Base-by-base conservation (phyloP, 2,888 invertebrate genomes). In the Andrena praecox region DNA sequence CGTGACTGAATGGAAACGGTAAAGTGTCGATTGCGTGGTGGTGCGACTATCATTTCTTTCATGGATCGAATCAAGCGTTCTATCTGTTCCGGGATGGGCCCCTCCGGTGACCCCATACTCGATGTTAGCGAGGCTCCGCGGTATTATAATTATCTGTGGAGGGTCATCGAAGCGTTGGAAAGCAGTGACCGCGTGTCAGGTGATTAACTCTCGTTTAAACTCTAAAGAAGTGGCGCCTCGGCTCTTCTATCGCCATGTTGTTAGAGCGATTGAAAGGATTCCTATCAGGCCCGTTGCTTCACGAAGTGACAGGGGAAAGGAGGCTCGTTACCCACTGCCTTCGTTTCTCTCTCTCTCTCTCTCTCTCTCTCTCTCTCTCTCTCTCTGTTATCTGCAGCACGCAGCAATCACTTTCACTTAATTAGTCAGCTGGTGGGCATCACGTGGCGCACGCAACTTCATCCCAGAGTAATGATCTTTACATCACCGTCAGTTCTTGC, bases 341-440 rank as follows among this genome's bases (percentile, higher is more conserved):
- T 63, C 16, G 59, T 56, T 48, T 50, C 42, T 42, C 42, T 12
- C 42, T 35, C 35, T 35, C 29, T 29, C 29, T 29, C 29, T 29
- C 10, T 42, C 42, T 42, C 12, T 42, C 42, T 42, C n/a, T n/a
- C n/a, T n/a, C n/a, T n/a, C n/a, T n/a, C 29, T 29, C 35, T 31
- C n/a, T 20, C 35, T 31, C n/a, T 20, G 1, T 50, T 29, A 24
- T 66, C 64, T 50, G 27, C 60, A 12, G 7, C 2, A 33, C 63
- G 56, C 64, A n/a, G 56, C 63, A 50, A 79, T 87, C 81, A 82
- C 85, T 86, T 86, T 86, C 85, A 71, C 75, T 60, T 79, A 85
- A 85, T 87, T 82, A 85, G 63, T 71, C 85, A 62, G 72, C 77
- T 35, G 70, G 16, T 56, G 78, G 70, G 52, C 54, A 73, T 71